Evolutionary conservation across 2,797 vertebrate species (phyloP), one percentile per base, ranked within the genome.

Genomic region (Austrolebias charrua): DNA sequence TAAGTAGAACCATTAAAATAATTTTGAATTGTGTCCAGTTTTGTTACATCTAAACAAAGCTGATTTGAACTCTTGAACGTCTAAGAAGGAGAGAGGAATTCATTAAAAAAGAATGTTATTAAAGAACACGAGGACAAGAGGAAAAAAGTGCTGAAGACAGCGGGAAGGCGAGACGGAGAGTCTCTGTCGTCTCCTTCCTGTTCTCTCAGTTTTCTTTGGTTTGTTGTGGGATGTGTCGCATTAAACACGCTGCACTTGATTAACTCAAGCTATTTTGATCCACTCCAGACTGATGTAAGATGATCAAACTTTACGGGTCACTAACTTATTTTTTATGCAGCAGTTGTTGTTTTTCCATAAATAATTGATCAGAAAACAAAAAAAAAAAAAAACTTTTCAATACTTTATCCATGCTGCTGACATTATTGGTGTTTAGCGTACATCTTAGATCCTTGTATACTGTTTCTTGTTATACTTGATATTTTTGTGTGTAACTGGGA

Each of bases 311-410:
- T 33, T 43, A 45, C n/a, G 33, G 47, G 29, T 55, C 20, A 0
- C 53, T 29, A 38, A 20, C 5, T 2, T 24, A 11, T 20, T 40
- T 60, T 76, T 67, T 29, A 48, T 6, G 48, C 20, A 35, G 15
- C 38, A 12, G 38, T 11, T 40, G 20, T 8, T 0, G 7, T 35
- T 35, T 35, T 35, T 8, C 5, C 28, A 33, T 58, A 1, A 84
- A 75, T 79, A 33, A 74, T 73, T 83, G 35, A 79, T 72, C 12
- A 35, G 69, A 20, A 77, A 24, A 48, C 24, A 19, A 44, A 44
- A 24, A 20, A 38, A 51, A 29, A 11, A 67, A 58, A 51, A 11
- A 68, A 18, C 43, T 64, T 24, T 3, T 24, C 24, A 24, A 3
- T 24, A 24, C 24, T 24, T 24, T 24, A 24, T 24, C 24, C 24